Conservation (phyloP, 2,797 vertebrate genomes). For the Tapera naevia region DNA sequence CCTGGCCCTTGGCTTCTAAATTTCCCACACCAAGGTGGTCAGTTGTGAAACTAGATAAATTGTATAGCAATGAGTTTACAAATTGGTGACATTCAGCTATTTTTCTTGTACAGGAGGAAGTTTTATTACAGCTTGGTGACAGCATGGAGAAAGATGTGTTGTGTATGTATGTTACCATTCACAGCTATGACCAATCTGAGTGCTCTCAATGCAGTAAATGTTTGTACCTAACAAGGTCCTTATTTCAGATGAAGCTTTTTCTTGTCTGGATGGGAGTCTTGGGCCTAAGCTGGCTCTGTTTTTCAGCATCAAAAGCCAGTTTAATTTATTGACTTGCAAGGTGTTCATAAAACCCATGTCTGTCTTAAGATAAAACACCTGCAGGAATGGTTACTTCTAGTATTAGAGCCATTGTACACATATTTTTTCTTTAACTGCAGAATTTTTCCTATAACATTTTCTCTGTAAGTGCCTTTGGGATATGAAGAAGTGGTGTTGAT, state of each 20-base stretch:
- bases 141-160: not conserved
- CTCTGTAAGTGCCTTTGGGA: not conserved
- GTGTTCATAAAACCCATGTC: not conserved
- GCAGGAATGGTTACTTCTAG: not conserved
- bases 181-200: not conserved
- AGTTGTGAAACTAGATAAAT: not conserved
- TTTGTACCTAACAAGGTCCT: not conserved
- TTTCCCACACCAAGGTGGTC: not conserved
- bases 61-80: not conserved
- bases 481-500: not conserved
- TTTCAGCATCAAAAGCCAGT: not conserved
- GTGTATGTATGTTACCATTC: not conserved
- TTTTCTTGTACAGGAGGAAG: not conserved
- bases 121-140: not conserved
- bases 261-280: not conserved
- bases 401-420: not conserved
- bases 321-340: not conserved
- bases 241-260: not conserved
- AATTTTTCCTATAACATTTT: not conserved
- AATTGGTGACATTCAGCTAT: not conserved
- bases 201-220: not conserved
- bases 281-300: not conserved
- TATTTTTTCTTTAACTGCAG: not conserved
- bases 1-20: not conserved
- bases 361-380: not conserved